A percentile compares a stretch with the other conserved stretches of the same genome.
phyloP scores from a whole-genome alignment of 1,140 invertebrate species.

The Solen grandis region DNA sequence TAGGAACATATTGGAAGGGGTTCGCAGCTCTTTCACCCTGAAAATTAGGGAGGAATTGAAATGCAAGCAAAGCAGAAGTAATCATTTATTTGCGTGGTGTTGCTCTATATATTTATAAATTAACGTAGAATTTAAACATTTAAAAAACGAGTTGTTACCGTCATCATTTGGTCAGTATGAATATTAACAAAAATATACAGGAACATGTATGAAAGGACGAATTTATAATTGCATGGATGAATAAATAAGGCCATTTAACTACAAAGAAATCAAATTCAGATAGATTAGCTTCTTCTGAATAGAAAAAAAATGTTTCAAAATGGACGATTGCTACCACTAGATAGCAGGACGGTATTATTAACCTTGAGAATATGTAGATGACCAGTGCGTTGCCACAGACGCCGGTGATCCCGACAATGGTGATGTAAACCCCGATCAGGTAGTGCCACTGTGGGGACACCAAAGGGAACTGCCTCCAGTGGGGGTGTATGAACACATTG shows the following conservation, averaged over 20 bases:
- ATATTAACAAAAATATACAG: not conserved
- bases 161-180: too few relatives aligned
- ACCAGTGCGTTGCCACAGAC: conserved; percentile 90
- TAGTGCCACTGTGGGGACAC: conserved; percentile 82
- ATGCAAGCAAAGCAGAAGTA: not conserved
- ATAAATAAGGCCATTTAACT: too few relatives aligned
- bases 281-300: too few relatives aligned
- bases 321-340: not conserved
- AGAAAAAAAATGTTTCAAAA: too few relatives aligned
- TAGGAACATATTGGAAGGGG: conserved; percentile 94
- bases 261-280: too few relatives aligned
- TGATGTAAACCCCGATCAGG: conserved; percentile 88
- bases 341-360: not conserved
- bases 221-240: too few relatives aligned
- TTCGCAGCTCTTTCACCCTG: conserved; percentile 89
- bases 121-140: not conserved
- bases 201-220: not conserved
- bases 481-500: conserved; percentile 70
- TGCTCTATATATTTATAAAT: not conserved
- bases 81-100: not conserved
- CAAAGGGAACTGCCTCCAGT: conserved; percentile 71
- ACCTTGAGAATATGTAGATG: conserved; percentile 89
- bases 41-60: conserved; percentile 70
- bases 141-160: too few relatives aligned
- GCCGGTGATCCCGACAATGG: conserved; percentile 86